A percentile compares a stretch with the other conserved stretches of the same genome.
These are phyloP conservation scores for Lindbergichthys nudifrons DNA, from an alignment of 2,797 vertebrate genomes.

Conservation along the genomic window DNA sequence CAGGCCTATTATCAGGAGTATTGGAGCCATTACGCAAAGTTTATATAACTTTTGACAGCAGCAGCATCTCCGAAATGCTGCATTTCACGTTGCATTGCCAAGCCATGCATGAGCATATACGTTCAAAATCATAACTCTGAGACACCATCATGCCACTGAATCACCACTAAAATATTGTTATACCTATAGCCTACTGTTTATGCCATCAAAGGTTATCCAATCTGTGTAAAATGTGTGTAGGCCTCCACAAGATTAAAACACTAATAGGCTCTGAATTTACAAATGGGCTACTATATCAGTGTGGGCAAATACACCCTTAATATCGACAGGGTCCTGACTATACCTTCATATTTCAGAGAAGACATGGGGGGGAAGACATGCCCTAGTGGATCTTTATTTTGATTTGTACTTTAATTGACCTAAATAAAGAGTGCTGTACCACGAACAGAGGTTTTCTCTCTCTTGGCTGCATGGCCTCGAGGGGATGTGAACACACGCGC, in stretches of 20 bases:
- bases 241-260: neutral
- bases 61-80: constrained; percentile 25
- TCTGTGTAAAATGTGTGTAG: neutral
- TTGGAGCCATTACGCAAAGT: constrained; percentile 43
- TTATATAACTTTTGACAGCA: constrained; percentile 48
- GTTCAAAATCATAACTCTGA: neutral
- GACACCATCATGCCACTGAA: neutral
- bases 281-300: neutral
- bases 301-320: neutral
- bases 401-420: constrained; percentile 90
- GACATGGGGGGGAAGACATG: constrained; percentile 6
- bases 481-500: constrained; percentile 65
- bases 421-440: constrained; percentile 84
- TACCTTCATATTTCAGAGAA: constrained; percentile 28
- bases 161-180: neutral
- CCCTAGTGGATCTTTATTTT: constrained; percentile 73
- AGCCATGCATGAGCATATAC: constrained; percentile 25
- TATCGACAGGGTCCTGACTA: constrained; percentile 33
- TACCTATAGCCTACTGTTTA: neutral
- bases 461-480: constrained; percentile 68
- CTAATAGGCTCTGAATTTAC: neutral
- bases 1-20: constrained; percentile 9
- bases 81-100: constrained; percentile 5
- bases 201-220: neutral
- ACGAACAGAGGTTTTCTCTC: constrained; percentile 74